Conservation (phyloP, 2,113 vertebrate species). For the Atlantisia rogersi region DNA sequence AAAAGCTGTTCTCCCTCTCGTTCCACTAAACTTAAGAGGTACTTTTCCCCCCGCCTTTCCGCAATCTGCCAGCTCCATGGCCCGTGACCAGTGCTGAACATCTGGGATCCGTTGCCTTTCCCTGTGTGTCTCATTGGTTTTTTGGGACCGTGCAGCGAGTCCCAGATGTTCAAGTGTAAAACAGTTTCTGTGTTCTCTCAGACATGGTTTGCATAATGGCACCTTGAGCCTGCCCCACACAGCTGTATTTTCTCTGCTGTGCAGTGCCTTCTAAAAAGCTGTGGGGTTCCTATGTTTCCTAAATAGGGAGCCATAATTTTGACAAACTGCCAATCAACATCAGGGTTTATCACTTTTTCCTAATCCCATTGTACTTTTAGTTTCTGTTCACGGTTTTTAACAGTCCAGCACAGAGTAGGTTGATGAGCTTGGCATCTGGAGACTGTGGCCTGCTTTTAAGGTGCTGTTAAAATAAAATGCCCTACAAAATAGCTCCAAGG, state of each 20-base stretch:
- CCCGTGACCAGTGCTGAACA: not conserved
- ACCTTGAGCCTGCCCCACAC: not conserved
- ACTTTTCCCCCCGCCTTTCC: not conserved
- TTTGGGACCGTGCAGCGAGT: not conserved
- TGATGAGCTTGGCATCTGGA: not conserved
- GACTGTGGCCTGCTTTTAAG: not conserved
- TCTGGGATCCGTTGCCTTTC: not conserved
- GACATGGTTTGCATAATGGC: not conserved
- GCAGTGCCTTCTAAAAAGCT: not conserved
- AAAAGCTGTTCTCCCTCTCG: not conserved
- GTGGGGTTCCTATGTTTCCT: not conserved
- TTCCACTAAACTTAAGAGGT: not conserved
- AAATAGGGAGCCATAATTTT: not conserved
- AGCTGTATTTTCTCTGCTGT: not conserved
- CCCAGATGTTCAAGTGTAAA: slow-evolving; percentile 36
- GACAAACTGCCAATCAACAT: not conserved
- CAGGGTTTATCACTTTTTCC: not conserved
- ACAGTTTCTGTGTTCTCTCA: not conserved
- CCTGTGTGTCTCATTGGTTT: slow-evolving; percentile 14
- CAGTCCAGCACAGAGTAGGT: not conserved
- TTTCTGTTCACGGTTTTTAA: not conserved
- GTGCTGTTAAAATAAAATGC: not conserved
- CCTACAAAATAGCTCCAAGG: not conserved
- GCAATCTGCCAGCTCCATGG: not conserved
- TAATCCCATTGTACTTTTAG: not conserved